Conservation (phyloP, 2,797 vertebrate genomes). For the Pseudopleuronectes americanus region DNA sequence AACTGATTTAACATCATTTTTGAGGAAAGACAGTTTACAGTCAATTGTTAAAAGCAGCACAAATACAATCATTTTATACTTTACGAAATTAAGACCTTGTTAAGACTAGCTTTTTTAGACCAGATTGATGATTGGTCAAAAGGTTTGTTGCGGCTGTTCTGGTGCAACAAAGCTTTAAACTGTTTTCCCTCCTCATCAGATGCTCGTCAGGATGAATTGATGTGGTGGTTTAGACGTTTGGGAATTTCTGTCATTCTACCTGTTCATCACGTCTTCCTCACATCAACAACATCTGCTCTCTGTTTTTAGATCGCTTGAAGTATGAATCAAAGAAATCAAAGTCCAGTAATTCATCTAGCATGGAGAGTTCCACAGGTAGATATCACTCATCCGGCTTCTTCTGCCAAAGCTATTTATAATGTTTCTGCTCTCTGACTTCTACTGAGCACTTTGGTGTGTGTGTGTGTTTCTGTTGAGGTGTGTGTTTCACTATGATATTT, state of each 20-base stretch:
- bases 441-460: slow-evolving; percentile 29
- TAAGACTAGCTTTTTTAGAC: background rate
- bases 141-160: background rate
- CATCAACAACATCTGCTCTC: slow-evolving; percentile 73
- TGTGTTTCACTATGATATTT: too few species aligned
- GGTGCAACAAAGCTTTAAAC: slow-evolving; percentile 9
- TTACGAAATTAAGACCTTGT: background rate
- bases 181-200: slow-evolving; percentile 9
- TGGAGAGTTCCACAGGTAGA: slow-evolving; percentile 84
- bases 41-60: background rate
- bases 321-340: slow-evolving; percentile 97
- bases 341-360: slow-evolving; percentile 85
- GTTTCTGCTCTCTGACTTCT: slow-evolving; percentile 12
- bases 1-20: background rate
- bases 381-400: slow-evolving; percentile 65
- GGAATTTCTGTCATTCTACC: background rate
- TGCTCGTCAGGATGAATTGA: slow-evolving; percentile 16
- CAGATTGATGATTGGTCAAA: background rate
- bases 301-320: slow-evolving; percentile 96
- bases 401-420: slow-evolving; percentile 32
- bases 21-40: background rate
- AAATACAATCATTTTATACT: background rate
- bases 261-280: slow-evolving; percentile 31
- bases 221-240: slow-evolving; percentile 1
- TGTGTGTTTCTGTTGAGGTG: too few species aligned